phyloP scores from a whole-genome alignment of 2,888 invertebrate species.

The Horisme vitalbata region DNA sequence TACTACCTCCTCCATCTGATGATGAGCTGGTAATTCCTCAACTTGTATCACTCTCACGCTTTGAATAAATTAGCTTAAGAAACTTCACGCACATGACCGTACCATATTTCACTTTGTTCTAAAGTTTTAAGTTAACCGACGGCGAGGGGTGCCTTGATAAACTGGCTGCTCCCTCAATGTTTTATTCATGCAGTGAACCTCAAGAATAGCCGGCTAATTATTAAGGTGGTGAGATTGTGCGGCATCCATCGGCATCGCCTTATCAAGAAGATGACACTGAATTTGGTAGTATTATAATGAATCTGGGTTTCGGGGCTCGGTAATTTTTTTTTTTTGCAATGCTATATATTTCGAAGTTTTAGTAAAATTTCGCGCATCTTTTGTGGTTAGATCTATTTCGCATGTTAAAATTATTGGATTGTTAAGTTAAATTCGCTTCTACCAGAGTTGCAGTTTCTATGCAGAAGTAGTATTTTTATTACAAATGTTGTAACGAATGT shows the following conservation, averaged over 20 bases:
- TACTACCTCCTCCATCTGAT: no score
- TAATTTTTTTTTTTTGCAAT: no score
- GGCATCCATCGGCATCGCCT: constrained; percentile 42
- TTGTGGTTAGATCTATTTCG: no score
- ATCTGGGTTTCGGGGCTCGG: no score
- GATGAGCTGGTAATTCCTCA: background rate
- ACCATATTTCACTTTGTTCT: constrained; percentile 23
- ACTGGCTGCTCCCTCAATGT: constrained; percentile 66
- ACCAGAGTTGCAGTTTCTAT: no score
- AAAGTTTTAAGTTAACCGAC: constrained; percentile 27
- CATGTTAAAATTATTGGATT: no score
- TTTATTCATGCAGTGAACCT: constrained; percentile 75
- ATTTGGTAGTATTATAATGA: constrained; percentile 53
- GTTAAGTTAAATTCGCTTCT: no score
- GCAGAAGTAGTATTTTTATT: no score
- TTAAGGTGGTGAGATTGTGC: constrained; percentile 65
- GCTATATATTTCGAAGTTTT: no score
- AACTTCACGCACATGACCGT: constrained; percentile 22
- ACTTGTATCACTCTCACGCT: constrained; percentile 3
- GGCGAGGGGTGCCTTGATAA: constrained; percentile 36
- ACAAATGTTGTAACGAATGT: no score
- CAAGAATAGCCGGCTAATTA: constrained; percentile 75
- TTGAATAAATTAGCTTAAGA: constrained; percentile 32
- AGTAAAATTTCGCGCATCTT: no score
- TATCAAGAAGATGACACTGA: constrained; percentile 52